These are phyloP conservation scores for Anolis apletophallus DNA, from an alignment of 2,797 vertebrate species.

Conservation along the genomic window DNA sequence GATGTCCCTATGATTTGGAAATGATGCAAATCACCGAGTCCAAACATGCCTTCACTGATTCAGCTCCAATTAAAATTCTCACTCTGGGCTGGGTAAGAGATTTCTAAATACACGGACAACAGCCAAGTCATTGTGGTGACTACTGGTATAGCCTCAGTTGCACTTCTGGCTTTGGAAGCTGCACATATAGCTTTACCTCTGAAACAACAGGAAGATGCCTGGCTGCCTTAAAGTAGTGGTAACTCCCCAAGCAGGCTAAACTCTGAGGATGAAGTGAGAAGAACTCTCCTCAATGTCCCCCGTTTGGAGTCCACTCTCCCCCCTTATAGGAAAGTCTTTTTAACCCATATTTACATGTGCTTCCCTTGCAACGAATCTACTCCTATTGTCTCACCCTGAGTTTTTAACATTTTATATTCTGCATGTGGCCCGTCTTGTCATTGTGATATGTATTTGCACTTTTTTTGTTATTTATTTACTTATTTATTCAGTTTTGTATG, in stretches of 20 bases:
- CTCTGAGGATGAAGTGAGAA: not conserved
- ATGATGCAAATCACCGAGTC: not conserved
- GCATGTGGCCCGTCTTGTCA: no score
- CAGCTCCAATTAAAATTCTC: not conserved
- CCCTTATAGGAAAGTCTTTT: no score
- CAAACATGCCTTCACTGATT: not conserved
- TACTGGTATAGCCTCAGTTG: not conserved
- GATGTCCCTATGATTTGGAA: not conserved
- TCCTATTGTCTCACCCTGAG: no score
- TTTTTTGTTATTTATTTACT: no score
- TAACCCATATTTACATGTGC: no score
- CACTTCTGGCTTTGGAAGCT: not conserved
- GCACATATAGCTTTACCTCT: not conserved
- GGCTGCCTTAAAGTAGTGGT: not conserved
- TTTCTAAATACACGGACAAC: not conserved
- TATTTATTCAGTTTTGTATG: no score
- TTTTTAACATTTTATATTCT: no score
- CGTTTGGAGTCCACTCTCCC: no score
- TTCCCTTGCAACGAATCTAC: no score
- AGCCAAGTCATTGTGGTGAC: not conserved
- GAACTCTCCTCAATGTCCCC: not conserved
- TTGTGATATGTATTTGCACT: no score
- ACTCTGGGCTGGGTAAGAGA: not conserved
- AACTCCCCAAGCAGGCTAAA: not conserved
- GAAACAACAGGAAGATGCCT: not conserved